phyloP scores from a whole-genome alignment of 2,797 vertebrate genomes.

The Melanotaenia nigrans region DNA sequence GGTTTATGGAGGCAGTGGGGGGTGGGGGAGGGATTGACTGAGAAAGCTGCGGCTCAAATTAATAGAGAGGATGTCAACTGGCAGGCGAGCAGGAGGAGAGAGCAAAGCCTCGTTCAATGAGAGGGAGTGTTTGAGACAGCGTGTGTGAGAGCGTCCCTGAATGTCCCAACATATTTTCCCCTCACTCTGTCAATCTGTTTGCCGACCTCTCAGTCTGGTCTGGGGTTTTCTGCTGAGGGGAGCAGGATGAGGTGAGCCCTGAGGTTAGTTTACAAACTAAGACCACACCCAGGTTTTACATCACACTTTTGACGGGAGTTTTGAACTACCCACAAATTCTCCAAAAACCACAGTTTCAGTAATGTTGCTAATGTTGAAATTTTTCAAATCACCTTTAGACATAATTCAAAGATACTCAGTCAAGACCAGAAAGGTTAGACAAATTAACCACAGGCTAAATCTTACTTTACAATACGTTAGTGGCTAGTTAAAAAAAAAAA shows the following conservation, averaged over 20 bases:
- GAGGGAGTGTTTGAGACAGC: constrained; percentile 64
- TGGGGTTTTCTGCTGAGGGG: constrained; percentile 23
- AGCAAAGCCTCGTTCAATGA: constrained; percentile 69
- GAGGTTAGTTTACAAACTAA: constrained; percentile 34
- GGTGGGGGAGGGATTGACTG: constrained; percentile 60
- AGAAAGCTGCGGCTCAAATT: constrained; percentile 71
- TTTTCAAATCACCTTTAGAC: not conserved
- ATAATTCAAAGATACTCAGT: not conserved
- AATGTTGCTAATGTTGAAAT: not conserved
- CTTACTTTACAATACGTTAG: not conserved
- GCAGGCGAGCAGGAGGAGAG: constrained; percentile 75
- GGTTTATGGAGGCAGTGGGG: constrained; percentile 51
- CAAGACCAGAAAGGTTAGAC: not conserved
- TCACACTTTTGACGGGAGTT: not conserved
- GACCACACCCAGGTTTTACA: constrained; percentile 18
- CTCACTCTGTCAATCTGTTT: constrained; percentile 69
- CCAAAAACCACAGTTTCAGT: not conserved
- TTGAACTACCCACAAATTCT: not conserved
- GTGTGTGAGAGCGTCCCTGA: constrained; percentile 55
- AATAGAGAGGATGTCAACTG: constrained; percentile 78
- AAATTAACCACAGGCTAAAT: not conserved
- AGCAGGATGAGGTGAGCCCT: constrained; percentile 34
- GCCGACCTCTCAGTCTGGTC: constrained; percentile 55
- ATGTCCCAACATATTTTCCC: constrained; percentile 72
- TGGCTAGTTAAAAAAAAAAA: not conserved